Evolutionary conservation across 2,113 vertebrate genomes (phyloP), one percentile per base, ranked within the genome.

Genomic region (Dendrocopos noguchii): DNA sequence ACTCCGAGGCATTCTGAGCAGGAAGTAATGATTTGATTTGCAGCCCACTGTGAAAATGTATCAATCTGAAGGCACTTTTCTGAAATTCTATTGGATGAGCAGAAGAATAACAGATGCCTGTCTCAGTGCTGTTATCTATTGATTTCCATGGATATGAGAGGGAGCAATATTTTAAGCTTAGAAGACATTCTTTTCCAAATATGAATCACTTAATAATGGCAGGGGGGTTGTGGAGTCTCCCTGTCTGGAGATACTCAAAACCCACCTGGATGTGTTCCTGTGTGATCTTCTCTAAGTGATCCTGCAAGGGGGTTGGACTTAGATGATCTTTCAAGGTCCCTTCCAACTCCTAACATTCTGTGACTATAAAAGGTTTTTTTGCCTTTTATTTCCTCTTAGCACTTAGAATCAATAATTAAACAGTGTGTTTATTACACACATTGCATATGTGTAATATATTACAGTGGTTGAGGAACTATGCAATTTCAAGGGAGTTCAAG

Each of bases 11-110:
- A 82, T 92, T 96, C 81, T 79, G 91, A 95, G 85, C 71, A 95
- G 91, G 95, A 93, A 91, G 81, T 84, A 95, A 93, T 91, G 93
- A 91, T 94, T 97, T 97, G 85, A 96, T 96, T 95, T 95, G 64
- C 71, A 96, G 66, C 72, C 77, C 88, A 80, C 94, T 96, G 80
- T 95, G 94, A 95, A 91, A 93, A 92, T 87, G 87, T 95, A 95
- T 97, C 94, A 94, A 93, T 95, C 91, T 92, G 95, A 93, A 94
- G 55, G 84, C 88, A 90, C 52, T 25, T 42, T 87, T 94, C 82
- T 91, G 80, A 93, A 96, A 85, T 55, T 75, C 34, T 89, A 22
- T 77, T 95, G 34, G 3, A 92, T 70, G 70, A 94, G 34, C 71
- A 13, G 47, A 73, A 90, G 80, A 95, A 80, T 75, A 95, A 81